Conservation (phyloP, 1,140 invertebrate species). For the Delia radicum region DNA sequence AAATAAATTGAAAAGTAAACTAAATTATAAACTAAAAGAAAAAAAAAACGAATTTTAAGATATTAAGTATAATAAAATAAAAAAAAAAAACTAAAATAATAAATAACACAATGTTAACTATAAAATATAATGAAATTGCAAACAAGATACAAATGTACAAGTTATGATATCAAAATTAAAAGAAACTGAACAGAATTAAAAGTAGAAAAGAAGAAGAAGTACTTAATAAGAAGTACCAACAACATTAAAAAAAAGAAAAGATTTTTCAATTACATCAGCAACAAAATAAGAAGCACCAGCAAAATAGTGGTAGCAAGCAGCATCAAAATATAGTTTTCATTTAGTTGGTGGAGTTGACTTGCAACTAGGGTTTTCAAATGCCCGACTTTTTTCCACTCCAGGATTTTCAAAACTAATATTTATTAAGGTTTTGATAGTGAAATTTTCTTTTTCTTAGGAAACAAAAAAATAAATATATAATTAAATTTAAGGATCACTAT, state of each 20-base stretch:
- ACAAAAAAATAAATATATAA: too few relatives aligned
- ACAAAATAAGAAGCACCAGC: background rate
- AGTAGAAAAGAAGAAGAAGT: background rate
- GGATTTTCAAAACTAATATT: too few relatives aligned
- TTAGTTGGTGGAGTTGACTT: too few relatives aligned
- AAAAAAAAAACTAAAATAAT: background rate
- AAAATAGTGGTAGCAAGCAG: background rate
- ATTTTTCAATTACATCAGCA: slow-evolving; percentile 1
- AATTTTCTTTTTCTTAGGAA: too few relatives aligned
- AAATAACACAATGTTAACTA: background rate
- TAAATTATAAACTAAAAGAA: background rate
- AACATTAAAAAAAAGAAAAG: background rate
- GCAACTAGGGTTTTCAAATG: too few relatives aligned
- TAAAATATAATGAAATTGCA: background rate
- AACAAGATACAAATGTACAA: background rate
- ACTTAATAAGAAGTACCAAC: background rate
- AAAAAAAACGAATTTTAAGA: background rate
- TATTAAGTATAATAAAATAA: background rate
- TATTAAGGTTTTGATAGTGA: too few relatives aligned
- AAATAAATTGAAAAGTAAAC: background rate
- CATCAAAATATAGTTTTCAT: too few relatives aligned
- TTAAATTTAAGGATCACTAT: too few relatives aligned
- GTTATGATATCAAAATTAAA: background rate
- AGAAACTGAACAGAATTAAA: background rate
- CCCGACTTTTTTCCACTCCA: too few relatives aligned